Conservation (phyloP, 1,140 invertebrate species). For the Metopolophium dirhodum region DNA sequence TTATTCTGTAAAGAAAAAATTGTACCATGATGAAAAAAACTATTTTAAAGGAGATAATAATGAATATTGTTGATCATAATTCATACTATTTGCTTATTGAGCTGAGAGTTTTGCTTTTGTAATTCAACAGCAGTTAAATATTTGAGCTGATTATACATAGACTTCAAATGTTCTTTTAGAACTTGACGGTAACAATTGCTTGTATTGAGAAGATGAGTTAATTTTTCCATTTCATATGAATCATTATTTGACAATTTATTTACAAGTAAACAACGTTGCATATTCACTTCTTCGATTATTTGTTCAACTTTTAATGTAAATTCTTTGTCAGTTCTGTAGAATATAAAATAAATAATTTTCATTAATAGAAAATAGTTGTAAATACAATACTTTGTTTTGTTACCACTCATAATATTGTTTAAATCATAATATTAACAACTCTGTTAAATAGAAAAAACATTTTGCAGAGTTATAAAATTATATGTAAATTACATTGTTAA, state of each 20-base stretch:
- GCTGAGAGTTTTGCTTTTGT: constrained; percentile 27
- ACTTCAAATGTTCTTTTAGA: constrained; percentile 51
- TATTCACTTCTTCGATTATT: constrained; percentile 26
- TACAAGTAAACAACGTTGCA: constrained; percentile 33
- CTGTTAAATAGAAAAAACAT: background rate
- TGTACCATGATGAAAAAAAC: background rate
- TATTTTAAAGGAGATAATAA: background rate
- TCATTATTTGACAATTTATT: constrained; percentile 31
- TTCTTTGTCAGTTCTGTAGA: constrained; percentile 15
- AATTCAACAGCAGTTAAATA: constrained; percentile 41
- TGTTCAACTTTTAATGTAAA: constrained; percentile 42
- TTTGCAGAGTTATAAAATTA: background rate
- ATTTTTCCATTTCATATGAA: constrained; percentile 44
- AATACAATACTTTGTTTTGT: background rate
- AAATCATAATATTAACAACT: background rate
- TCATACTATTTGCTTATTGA: constrained; percentile 44
- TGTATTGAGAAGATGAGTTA: constrained; percentile 45
- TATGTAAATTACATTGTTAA: background rate
- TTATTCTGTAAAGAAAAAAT: constrained; percentile 35
- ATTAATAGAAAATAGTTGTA: background rate
- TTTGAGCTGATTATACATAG: constrained; percentile 52
- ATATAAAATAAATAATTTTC: background rate
- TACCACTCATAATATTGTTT: background rate
- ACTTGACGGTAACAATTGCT: constrained; percentile 43
- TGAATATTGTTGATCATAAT: background rate